Base-by-base conservation (phyloP, 2,888 invertebrate genomes). In the Salpingus planirostris region DNA sequence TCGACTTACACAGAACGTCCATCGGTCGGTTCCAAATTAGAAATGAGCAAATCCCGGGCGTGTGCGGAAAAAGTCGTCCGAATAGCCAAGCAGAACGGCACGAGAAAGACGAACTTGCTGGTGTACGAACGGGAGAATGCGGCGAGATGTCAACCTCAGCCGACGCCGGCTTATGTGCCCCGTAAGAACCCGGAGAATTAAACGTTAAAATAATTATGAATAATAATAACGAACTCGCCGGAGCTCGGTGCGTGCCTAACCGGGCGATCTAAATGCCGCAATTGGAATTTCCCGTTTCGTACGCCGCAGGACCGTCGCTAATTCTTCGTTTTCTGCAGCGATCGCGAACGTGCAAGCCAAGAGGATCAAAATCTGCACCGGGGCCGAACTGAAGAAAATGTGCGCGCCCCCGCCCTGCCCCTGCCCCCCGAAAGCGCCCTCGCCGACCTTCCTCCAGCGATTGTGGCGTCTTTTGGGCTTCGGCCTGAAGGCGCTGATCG, bases 341-440 rank as follows among this genome's bases (percentile, higher is more conserved):
- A 51, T 55, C 33, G 46, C 47, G 14, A 46, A n/a, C n/a, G n/a
- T n/a, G n/a, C n/a, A n/a, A n/a, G 40, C 50, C n/a, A 62, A 64
- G 27, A 36, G 53, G 3, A 60, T 68, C 25, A 52, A 56, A 36
- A 47, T 67, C 23, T 67, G 66, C 44, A 58, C 64, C 1, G 57
- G 64, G 2, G 54, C 50, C 7, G 64, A 68, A 27, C 36, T 62
- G 30, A 59, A 55, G 38, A 54, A 46, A 33, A 56, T 60, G 45
- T 57, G 58, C 15, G 50, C 54, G 2, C 55, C 57, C 1, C 46
- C 57, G 44, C 37, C 58, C 1, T 63, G 64, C 42, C 54, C 54
- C 11, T 62, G 62, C 36, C 55, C 57, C 3, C 48, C 32, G 6
- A 28, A 32, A 22, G 12, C 11, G 10, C 32, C 32, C 6, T 4